Evolutionary conservation across 1,140 invertebrate species (phyloP).

Genomic region (Hyposmocoma kahamanoa): DNA sequence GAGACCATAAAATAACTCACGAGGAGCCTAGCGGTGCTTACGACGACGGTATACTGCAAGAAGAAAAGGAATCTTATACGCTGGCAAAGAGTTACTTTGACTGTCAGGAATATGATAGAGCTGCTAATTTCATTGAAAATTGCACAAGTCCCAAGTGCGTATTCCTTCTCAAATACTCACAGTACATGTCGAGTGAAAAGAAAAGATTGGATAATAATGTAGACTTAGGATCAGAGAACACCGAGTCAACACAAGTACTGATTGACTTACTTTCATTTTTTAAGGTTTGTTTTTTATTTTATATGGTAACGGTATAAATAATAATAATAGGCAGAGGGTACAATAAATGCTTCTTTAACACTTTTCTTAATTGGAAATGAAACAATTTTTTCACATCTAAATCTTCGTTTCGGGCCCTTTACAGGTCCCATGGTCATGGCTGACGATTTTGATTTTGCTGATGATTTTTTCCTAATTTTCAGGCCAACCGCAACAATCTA

Average conservation of each 20-base stretch:
- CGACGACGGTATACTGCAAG: conserved; percentile 53
- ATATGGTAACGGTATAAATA: conserved; percentile 6
- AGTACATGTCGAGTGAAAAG: conserved; percentile 92
- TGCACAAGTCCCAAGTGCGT: conserved; percentile 77
- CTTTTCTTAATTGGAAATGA: too few relatives aligned
- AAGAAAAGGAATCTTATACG: conserved; percentile 83
- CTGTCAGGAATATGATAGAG: conserved; percentile 92
- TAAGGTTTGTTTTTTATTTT: conserved; percentile 37
- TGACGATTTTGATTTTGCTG: not conserved
- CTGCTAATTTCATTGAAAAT: conserved; percentile 87
- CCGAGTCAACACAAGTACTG: conserved; percentile 58
- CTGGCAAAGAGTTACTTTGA: conserved; percentile 94
- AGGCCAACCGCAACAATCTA: conserved; percentile 77
- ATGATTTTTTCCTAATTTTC: conserved; percentile 77
- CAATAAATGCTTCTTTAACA: too few relatives aligned
- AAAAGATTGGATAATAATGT: conserved; percentile 89
- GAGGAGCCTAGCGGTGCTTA: conserved; percentile 48
- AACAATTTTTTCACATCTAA: too few relatives aligned
- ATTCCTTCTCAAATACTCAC: conserved; percentile 90
- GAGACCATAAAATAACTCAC: conserved; percentile 75
- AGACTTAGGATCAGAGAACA: conserved; percentile 76
- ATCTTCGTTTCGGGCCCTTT: too few relatives aligned
- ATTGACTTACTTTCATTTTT: conserved; percentile 62
- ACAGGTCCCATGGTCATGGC: too few relatives aligned
- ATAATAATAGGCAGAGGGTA: too few relatives aligned